Percentiles rank a stretch among this genome's conserved stretches.
These are phyloP conservation scores for Notocelia uddmanniana DNA, from an alignment of 2,888 invertebrate genomes.

Conservation along the genomic window DNA sequence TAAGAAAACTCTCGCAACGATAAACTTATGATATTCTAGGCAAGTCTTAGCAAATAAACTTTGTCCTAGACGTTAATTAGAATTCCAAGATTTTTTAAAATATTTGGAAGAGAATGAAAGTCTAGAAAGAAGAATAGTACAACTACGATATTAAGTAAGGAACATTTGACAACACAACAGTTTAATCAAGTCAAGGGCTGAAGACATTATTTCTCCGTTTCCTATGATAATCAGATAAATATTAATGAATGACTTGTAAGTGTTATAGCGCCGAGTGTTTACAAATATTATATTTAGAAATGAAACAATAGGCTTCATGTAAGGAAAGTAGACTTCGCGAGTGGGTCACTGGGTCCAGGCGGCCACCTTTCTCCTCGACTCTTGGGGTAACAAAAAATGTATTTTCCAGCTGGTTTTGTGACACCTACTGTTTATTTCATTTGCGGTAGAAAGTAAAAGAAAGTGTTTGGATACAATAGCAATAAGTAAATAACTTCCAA, in stretches of 20 bases:
- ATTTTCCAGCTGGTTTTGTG: slow-evolving; percentile 64
- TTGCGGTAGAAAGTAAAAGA: slow-evolving; percentile 53
- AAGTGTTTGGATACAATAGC: slow-evolving; percentile 54
- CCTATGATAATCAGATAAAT: background rate
- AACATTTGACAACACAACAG: background rate
- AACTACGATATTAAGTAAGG: background rate
- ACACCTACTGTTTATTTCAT: slow-evolving; percentile 61
- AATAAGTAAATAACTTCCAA: slow-evolving; percentile 51
- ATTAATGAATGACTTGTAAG: background rate
- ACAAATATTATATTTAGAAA: slow-evolving; percentile 50
- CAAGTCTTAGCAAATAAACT: background rate
- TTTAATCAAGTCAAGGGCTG: background rate
- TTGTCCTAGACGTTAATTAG: background rate
- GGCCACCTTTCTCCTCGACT: slow-evolving; percentile 73
- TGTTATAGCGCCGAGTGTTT: background rate
- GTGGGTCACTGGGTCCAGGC: slow-evolving; percentile 75
- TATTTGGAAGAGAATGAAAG: background rate
- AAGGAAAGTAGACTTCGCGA: slow-evolving; percentile 73
- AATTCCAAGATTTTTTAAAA: background rate
- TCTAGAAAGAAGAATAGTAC: background rate
- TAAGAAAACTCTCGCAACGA: slow-evolving; percentile 16
- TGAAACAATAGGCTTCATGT: slow-evolving; percentile 61
- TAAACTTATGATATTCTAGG: slow-evolving; percentile 19
- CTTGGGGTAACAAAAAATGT: slow-evolving; percentile 54
- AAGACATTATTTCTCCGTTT: background rate